phyloP scores from a whole-genome alignment of 2,797 vertebrate species.

The Lagocephalus sceleratus region DNA sequence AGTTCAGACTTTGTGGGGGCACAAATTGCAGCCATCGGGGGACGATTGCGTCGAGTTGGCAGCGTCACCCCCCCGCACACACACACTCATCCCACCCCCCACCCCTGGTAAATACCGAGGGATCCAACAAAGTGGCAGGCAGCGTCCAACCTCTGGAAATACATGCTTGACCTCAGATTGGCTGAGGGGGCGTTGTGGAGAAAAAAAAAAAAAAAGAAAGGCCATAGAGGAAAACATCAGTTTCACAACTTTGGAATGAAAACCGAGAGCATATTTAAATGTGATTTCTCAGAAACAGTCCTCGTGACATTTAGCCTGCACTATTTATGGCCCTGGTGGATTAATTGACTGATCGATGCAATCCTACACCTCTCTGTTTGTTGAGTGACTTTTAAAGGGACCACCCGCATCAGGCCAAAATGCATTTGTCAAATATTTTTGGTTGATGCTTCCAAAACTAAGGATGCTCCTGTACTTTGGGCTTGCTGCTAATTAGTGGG shows the following conservation, averaged over 20 bases:
- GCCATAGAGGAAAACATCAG: constrained; percentile 31
- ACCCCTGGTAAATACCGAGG: constrained; percentile 58
- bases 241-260: constrained; percentile 36
- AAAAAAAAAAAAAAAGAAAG: constrained; percentile 39
- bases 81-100: constrained; percentile 33
- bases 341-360: background rate
- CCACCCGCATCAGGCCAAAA: background rate
- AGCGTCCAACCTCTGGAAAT: constrained; percentile 53
- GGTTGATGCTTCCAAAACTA: background rate
- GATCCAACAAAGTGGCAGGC: constrained; percentile 59
- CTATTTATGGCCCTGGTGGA: background rate
- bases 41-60: constrained; percentile 30
- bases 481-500: background rate
- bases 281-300: too few species aligned
- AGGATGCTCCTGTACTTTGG: background rate
- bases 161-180: constrained; percentile 59
- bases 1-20: constrained; percentile 47
- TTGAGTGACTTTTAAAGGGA: background rate
- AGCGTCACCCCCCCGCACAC: constrained; percentile 41
- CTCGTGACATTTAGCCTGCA: too few species aligned
- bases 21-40: constrained; percentile 47
- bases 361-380: background rate
- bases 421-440: background rate
- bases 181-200: constrained; percentile 14
- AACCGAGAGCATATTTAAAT: background rate